Evolutionary conservation across 1,140 invertebrate species (phyloP), one percentile per base, ranked within the genome.

Genomic region (Druon quercuslanigerum): DNA sequence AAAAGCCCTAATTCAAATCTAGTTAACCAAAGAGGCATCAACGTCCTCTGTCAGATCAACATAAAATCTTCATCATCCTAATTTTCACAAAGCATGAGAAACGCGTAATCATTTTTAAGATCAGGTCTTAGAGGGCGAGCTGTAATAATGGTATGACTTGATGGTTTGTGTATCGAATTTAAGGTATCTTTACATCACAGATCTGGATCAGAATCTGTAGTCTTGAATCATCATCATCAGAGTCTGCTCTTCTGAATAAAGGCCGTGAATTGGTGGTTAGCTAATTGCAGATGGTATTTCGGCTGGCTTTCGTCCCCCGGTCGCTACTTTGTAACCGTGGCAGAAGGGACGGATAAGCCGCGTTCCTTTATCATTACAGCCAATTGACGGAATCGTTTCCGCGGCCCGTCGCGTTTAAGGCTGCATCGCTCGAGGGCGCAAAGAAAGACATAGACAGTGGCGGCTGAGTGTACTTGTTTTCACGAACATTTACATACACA

Each of bases 351-450:
- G 54, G 17, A 57, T 19, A 25, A 12, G 17, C n/a, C 54, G 13
- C 75, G 33, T 71, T 77, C 66, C 78, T 78, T 84, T 81, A 83
- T 83, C 79, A 86, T 85, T 85, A 85, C 57, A 25, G 73, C 60
- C 80, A 81, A 82, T 86, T 80, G 81, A 74, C 57, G 51, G 56
- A 82, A 84, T 82, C 73, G 78, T 84, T 86, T 85, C 78, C 80
- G 78, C 76, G 75, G 57, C 74, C 50, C 20, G 51, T 73, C 50
- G 72, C 51, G 33, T 75, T 51, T 60, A 56, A 66, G 40, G 40
- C 25, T 66, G 13, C 60, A 66, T 66, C 25, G 50, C 51, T 66
- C 51, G 51, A 72, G 50, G 20, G 66, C 70, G 54, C 6, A 5
- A 25, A 74, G 9, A 5, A n/a, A 74, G 16, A 50, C 16, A 33